phyloP scores from a whole-genome alignment of 2,113 vertebrate species.

The Alosa alosa region DNA sequence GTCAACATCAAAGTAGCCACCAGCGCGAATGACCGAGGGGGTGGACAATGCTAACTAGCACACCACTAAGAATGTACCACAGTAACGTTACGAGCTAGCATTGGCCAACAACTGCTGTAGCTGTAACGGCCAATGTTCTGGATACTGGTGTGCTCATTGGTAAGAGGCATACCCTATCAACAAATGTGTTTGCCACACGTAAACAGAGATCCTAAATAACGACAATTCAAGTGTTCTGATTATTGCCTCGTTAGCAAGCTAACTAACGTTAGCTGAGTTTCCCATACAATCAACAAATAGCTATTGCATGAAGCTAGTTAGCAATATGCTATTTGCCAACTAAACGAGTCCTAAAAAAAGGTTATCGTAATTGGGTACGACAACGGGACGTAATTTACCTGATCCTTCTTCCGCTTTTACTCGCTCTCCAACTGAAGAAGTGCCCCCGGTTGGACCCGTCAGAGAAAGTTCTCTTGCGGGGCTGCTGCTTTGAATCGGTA shows the following conservation, averaged over 20 bases:
- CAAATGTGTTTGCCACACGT: not conserved
- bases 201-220: not conserved
- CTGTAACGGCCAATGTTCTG: not conserved
- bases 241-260: not conserved
- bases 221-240: not conserved
- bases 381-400: slow-evolving; percentile 49
- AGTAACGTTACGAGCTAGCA: not conserved
- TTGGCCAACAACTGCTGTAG: not conserved
- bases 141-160: not conserved
- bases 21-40: not conserved
- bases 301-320: not conserved
- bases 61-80: not conserved
- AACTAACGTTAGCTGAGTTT: not conserved
- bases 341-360: not conserved
- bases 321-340: not conserved
- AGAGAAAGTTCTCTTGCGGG: slow-evolving; percentile 66
- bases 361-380: not conserved
- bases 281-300: not conserved
- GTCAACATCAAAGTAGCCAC: not conserved
- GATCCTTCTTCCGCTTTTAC: slow-evolving; percentile 68
- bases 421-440: slow-evolving; percentile 57
- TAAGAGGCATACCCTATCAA: not conserved
- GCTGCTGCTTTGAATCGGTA: slow-evolving; percentile 62
- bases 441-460: slow-evolving; percentile 50
- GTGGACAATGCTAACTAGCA: not conserved